A percentile compares a stretch with the other conserved stretches of the same genome.
phyloP scores from a whole-genome alignment of 2,113 vertebrate genomes.

The Fregetta grallaria region DNA sequence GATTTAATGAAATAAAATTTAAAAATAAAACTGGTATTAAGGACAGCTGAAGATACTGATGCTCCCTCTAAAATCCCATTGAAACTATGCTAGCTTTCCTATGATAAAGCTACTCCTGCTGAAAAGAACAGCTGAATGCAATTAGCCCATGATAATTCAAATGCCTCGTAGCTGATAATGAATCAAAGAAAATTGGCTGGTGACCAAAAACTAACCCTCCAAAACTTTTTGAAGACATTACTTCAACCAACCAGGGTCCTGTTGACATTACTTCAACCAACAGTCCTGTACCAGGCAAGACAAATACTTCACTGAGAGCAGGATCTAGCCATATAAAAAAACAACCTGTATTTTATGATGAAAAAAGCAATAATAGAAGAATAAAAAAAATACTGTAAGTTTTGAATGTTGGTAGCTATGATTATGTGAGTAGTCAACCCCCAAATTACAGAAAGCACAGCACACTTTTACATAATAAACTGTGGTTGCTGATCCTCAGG shows the following conservation, averaged over 20 bases:
- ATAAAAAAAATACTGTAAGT: background rate
- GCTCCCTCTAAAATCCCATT: background rate
- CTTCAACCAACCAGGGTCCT: background rate
- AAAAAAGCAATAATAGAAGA: background rate
- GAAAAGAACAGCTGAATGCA: background rate
- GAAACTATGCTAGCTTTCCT: background rate
- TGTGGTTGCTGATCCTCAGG: background rate
- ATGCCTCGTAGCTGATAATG: background rate
- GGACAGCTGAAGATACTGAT: background rate
- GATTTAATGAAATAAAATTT: background rate
- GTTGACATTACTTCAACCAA: background rate
- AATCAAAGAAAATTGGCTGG: background rate
- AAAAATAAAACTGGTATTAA: background rate
- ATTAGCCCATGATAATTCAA: background rate
- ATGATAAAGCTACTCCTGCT: background rate
- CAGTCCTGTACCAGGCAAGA: background rate
- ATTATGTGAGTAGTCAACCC: background rate
- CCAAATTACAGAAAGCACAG: conserved; percentile 20
- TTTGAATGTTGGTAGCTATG: background rate
- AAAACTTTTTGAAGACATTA: background rate
- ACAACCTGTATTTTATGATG: background rate
- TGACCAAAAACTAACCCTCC: background rate
- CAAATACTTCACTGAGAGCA: background rate
- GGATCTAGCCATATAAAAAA: background rate
- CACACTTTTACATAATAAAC: background rate